Evolutionary conservation across 2,888 invertebrate species (phyloP).

Genomic region (Margaritifera margaritifera): DNA sequence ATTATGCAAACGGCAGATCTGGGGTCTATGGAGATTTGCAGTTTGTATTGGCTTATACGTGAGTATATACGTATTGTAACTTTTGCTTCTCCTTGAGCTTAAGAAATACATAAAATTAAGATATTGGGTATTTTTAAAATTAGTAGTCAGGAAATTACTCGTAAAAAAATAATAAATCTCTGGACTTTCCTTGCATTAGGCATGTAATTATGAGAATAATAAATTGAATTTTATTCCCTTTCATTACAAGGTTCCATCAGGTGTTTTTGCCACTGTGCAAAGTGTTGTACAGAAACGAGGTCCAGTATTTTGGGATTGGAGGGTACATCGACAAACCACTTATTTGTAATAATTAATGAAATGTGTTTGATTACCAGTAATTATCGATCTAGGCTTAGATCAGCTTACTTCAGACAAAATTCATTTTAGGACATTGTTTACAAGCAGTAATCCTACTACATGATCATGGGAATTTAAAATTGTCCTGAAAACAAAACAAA

Average conservation of each 20-base stretch:
- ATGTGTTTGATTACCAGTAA: too few species aligned
- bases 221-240: not conserved
- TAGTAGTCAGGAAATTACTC: not conserved
- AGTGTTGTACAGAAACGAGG: constrained; percentile 86
- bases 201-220: not conserved
- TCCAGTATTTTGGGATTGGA: constrained; percentile 35
- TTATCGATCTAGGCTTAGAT: too few species aligned
- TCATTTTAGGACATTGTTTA: too few species aligned
- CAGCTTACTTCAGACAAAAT: too few species aligned
- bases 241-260: constrained; percentile 79
- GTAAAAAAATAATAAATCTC: not conserved
- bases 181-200: not conserved
- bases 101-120: not conserved
- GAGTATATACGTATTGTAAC: too few species aligned
- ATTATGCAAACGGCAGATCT: too few species aligned
- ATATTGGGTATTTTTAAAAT: not conserved
- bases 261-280: constrained; percentile 86
- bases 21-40: too few species aligned
- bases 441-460: too few species aligned
- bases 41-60: too few species aligned
- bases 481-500: too few species aligned
- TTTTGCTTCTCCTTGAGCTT: too few species aligned
- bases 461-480: too few species aligned
- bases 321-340: not conserved
- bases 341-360: not conserved